Conservation (phyloP, 2,888 invertebrate species). For the Pristionchus mayeri region DNA sequence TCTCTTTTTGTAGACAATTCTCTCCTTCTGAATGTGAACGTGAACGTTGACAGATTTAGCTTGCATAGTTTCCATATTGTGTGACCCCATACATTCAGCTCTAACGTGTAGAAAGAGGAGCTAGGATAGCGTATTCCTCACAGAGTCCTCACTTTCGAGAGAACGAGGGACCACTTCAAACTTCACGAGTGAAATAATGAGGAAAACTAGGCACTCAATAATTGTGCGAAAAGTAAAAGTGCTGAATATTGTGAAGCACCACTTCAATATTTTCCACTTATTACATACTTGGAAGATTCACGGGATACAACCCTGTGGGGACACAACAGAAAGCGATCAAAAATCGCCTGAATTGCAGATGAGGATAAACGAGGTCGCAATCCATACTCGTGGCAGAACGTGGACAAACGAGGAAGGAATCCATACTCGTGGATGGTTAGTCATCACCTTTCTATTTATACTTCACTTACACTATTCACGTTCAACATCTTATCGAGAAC, state of each 20-base stretch:
- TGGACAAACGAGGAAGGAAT: conserved; percentile 25
- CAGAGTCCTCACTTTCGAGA: background rate
- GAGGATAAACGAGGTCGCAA: conserved; percentile 43
- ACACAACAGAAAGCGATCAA: background rate
- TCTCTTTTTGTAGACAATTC: too few relatives aligned
- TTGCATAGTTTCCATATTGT: too few relatives aligned
- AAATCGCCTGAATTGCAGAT: background rate
- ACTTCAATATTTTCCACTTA: background rate
- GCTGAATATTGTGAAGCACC: conserved; percentile 28
- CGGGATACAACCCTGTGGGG: background rate
- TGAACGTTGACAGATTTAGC: too few relatives aligned
- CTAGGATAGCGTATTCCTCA: background rate
- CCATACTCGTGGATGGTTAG: conserved; percentile 45
- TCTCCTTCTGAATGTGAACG: too few relatives aligned
- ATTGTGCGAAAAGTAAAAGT: too few relatives aligned
- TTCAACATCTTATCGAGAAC: background rate
- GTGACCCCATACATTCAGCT: too few relatives aligned
- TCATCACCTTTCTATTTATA: background rate
- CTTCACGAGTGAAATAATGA: background rate
- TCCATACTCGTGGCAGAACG: conserved; percentile 32
- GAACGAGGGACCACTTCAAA: background rate
- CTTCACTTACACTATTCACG: background rate
- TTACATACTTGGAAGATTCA: conserved; percentile 13
- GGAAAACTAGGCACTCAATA: background rate
- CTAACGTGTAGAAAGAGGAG: too few relatives aligned